Percentiles rank a stretch among this genome's conserved stretches.
Evolutionary conservation across 2,888 invertebrate species (phyloP).

Genomic region (Andrena flavipes): DNA sequence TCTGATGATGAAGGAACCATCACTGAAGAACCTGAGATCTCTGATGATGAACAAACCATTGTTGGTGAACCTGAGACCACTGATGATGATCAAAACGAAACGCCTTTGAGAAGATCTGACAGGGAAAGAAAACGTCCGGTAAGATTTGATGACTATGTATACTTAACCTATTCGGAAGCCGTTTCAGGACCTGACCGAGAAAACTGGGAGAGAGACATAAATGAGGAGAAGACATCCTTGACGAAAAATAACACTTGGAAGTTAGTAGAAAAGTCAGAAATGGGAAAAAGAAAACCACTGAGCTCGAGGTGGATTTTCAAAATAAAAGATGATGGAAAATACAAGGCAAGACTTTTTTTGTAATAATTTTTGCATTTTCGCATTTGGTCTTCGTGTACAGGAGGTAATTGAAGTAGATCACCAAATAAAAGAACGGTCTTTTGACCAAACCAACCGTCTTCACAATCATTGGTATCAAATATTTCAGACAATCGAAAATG

Average conservation of each 20-base stretch:
- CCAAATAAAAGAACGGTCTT: too few species aligned
- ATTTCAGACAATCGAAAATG: too few species aligned
- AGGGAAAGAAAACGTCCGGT: background rate
- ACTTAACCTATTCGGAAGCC: background rate
- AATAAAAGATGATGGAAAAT: background rate
- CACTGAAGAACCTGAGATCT: too few species aligned
- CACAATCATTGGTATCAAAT: too few species aligned
- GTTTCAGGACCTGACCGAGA: background rate
- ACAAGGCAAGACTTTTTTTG: background rate
- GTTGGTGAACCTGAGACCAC: too few species aligned
- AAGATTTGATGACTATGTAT: background rate
- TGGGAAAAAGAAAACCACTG: background rate
- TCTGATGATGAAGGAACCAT: too few species aligned
- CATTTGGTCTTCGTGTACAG: too few species aligned
- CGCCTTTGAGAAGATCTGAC: background rate
- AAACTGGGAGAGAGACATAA: background rate
- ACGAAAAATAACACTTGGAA: background rate
- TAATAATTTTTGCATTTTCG: too few species aligned
- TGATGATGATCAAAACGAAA: background rate
- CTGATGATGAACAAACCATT: too few species aligned
- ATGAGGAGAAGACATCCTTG: background rate
- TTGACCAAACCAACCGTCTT: too few species aligned
- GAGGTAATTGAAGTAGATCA: too few species aligned
- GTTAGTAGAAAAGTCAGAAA: background rate
- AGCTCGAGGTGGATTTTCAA: background rate